Conservation (phyloP, 1,140 invertebrate species). For the Venturia canescens region DNA sequence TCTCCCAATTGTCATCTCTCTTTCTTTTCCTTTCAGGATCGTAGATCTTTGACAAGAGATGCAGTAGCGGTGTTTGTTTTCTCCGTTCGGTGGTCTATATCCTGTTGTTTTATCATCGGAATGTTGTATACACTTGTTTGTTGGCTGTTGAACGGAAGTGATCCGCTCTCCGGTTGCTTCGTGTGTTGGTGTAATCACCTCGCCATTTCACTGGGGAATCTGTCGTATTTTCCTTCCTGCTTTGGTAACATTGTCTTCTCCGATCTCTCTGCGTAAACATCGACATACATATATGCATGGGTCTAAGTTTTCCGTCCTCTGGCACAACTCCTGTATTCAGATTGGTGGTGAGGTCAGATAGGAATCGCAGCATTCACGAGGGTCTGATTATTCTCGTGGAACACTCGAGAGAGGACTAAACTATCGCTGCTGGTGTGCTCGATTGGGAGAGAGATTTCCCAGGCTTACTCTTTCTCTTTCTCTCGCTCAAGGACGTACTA, state of each 20-base stretch:
- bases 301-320: not conserved
- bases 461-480: not conserved
- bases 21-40: not conserved
- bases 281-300: not conserved
- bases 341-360: not conserved
- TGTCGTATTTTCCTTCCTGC: slow-evolving; percentile 14
- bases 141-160: slow-evolving; percentile 24
- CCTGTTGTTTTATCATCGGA: slow-evolving; percentile 20
- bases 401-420: slow-evolving; percentile 53
- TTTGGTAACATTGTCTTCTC: not conserved
- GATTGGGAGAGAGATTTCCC: slow-evolving; percentile 52
- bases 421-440: slow-evolving; percentile 66
- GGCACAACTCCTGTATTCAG: slow-evolving; percentile 7
- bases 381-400: slow-evolving; percentile 17
- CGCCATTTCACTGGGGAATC: slow-evolving; percentile 14
- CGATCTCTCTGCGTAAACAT: not conserved
- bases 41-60: slow-evolving; percentile 12
- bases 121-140: slow-evolving; percentile 9
- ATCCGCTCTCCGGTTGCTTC: slow-evolving; percentile 30
- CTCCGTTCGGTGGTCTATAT: slow-evolving; percentile 12
- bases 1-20: no score
- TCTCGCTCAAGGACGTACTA: not conserved
- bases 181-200: slow-evolving; percentile 32
- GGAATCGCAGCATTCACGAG: slow-evolving; percentile 6
- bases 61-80: slow-evolving; percentile 13